These are phyloP conservation scores for Poecile montanus DNA, from an alignment of 2,797 vertebrate species.

Conservation along the genomic window DNA sequence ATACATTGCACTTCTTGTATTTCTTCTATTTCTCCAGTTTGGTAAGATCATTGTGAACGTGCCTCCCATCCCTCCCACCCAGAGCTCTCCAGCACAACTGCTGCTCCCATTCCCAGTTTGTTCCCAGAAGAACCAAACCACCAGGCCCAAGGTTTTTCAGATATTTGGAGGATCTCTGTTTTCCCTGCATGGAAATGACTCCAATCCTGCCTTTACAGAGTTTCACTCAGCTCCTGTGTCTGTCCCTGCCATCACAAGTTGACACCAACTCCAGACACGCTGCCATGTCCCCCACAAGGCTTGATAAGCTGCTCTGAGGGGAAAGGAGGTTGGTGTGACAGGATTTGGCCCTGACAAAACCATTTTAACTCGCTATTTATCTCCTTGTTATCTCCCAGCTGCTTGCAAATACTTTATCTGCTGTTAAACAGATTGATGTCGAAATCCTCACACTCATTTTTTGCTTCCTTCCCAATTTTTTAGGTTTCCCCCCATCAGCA, in stretches of 20 bases:
- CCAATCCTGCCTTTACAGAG: background rate
- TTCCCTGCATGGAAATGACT: background rate
- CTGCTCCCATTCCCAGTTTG: background rate
- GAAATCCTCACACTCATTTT: background rate
- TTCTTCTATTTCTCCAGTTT: background rate
- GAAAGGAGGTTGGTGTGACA: background rate
- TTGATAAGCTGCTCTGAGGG: background rate
- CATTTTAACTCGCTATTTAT: background rate
- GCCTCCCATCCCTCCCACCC: background rate
- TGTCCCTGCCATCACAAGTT: background rate
- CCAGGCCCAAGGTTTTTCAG: background rate
- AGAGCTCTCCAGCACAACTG: background rate
- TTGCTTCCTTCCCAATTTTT: background rate
- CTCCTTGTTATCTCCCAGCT: slow-evolving; percentile 24
- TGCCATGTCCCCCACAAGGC: background rate
- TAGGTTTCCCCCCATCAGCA: background rate
- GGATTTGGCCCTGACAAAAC: slow-evolving; percentile 3
- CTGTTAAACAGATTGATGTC: background rate
- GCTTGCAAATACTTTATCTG: background rate
- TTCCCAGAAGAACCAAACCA: background rate
- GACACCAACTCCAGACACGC: background rate
- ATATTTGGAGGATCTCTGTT: background rate
- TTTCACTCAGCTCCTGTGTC: background rate
- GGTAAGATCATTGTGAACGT: background rate
- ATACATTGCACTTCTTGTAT: background rate